Evolutionary conservation across 2,888 invertebrate genomes (phyloP).

Genomic region (Atrina japonica): DNA sequence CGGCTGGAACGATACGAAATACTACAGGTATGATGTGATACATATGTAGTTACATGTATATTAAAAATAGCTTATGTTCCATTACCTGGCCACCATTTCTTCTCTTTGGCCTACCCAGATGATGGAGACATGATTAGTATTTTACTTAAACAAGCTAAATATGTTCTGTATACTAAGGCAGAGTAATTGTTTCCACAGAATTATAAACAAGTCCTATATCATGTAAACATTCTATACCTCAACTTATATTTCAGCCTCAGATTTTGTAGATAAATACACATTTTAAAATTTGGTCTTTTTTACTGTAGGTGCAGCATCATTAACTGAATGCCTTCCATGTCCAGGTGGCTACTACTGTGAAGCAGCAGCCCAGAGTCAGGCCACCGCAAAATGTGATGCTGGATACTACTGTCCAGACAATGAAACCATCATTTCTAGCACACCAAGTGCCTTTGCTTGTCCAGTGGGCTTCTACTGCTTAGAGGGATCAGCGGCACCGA

Average conservation of each 20-base stretch:
- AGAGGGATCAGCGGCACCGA: conserved; percentile 69
- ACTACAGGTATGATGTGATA: conserved; percentile 64
- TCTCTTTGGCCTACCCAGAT: too few relatives aligned
- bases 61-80: too few relatives aligned
- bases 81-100: too few relatives aligned
- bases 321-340: conserved; percentile 75
- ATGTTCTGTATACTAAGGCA: too few relatives aligned
- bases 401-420: conserved; percentile 79
- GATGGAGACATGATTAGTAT: too few relatives aligned
- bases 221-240: too few relatives aligned
- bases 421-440: conserved; percentile 65
- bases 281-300: too few relatives aligned
- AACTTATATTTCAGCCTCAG: too few relatives aligned
- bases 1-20: conserved; percentile 74
- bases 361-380: conserved; percentile 66
- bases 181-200: too few relatives aligned
- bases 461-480: conserved; percentile 73
- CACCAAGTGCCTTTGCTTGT: conserved; percentile 68
- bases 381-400: conserved; percentile 69
- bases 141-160: too few relatives aligned
- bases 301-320: conserved; percentile 64
- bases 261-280: too few relatives aligned
- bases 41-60: neutral
- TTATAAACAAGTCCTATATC: too few relatives aligned
- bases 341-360: conserved; percentile 76